Evolutionary conservation across 1,140 invertebrate genomes (phyloP).

Genomic region (Trypoxylus dichotomus): DNA sequence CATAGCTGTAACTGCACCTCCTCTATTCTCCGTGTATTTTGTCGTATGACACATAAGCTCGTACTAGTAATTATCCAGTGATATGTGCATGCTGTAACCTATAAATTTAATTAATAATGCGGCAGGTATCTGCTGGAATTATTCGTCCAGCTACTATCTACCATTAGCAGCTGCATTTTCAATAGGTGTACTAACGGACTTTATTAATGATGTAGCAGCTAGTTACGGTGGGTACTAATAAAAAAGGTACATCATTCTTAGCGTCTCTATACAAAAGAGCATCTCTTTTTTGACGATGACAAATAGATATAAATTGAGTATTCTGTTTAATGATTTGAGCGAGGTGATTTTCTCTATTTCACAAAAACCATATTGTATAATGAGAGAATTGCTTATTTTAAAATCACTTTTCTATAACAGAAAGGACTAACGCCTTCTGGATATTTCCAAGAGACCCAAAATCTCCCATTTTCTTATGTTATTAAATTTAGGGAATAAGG

Average conservation of each 20-base stretch:
- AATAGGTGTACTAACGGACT: background rate
- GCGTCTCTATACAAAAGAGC: too few relatives aligned
- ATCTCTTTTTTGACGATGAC: too few relatives aligned
- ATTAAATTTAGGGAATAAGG: background rate
- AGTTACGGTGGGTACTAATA: background rate
- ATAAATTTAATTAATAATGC: slow-evolving; percentile 28
- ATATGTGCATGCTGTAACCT: slow-evolving; percentile 13
- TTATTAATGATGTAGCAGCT: background rate
- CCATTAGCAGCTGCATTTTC: background rate
- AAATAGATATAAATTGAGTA: too few relatives aligned
- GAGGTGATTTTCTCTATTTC: too few relatives aligned
- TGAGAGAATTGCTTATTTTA: too few relatives aligned
- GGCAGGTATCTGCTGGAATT: background rate
- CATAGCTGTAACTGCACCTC: background rate
- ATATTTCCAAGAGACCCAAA: background rate
- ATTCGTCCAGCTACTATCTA: background rate
- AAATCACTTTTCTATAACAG: too few relatives aligned
- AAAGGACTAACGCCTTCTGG: too few relatives aligned
- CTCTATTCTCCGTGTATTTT: background rate
- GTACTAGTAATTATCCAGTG: slow-evolving; percentile 16
- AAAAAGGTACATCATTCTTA: too few relatives aligned
- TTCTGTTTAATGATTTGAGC: too few relatives aligned
- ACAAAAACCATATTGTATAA: too few relatives aligned
- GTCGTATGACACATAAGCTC: slow-evolving; percentile 5
- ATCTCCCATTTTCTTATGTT: background rate